Evolutionary conservation across 2,113 vertebrate genomes (phyloP).

Genomic region (Eolophus roseicapilla): DNA sequence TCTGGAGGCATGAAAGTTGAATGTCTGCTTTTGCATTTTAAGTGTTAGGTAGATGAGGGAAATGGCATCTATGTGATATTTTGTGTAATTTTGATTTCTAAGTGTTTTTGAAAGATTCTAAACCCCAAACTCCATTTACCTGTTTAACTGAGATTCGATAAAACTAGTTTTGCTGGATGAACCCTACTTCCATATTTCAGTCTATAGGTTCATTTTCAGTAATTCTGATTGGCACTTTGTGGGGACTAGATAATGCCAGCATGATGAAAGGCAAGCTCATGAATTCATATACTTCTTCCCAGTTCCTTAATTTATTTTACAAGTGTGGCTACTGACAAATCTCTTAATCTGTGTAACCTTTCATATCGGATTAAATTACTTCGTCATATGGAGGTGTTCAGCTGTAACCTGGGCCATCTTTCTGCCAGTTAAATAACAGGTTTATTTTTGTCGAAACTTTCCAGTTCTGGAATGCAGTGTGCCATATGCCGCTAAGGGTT

Average conservation of each 20-base stretch:
- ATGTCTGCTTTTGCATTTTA: background rate
- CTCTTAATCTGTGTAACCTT: background rate
- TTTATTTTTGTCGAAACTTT: background rate
- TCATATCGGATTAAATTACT: background rate
- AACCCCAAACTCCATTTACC: rapidly evolving
- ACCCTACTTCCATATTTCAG: background rate
- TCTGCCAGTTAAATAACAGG: background rate
- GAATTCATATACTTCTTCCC: background rate
- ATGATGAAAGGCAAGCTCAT: background rate
- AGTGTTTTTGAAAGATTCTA: background rate
- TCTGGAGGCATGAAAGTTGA: background rate
- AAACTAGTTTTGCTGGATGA: background rate
- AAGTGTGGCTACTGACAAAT: background rate
- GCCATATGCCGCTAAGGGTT: background rate
- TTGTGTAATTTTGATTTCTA: background rate
- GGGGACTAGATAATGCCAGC: background rate
- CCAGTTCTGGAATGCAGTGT: background rate
- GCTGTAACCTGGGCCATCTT: background rate
- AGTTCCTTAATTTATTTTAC: background rate
- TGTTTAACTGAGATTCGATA: background rate
- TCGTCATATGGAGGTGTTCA: background rate
- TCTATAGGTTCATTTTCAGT: background rate
- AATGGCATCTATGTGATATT: background rate
- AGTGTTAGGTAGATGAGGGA: background rate
- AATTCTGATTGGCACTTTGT: background rate